Base-by-base conservation (phyloP, 1,140 invertebrate species). In the Antheraea pernyi region DNA sequence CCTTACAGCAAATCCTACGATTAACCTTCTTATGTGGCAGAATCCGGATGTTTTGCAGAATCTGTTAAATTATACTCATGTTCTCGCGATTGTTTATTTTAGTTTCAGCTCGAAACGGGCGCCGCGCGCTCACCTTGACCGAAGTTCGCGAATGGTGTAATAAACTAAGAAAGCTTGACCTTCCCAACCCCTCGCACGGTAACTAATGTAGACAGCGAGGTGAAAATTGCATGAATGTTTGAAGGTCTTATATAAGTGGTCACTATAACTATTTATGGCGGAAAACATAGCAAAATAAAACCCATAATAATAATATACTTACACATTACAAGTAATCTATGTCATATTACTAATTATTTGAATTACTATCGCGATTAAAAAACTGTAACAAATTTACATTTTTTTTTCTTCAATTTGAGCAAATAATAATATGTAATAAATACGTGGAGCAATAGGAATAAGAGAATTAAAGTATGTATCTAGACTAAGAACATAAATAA, bases 41-140 rank as follows among this genome's bases (percentile, higher is more conserved):
- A 60, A 80, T 79, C 72, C 70, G 67, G 65, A 82, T 73, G 72
- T 30, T 72, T 70, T 73, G 70, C 79, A 85, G 76, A 82, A 80
- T 75, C 36, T 78, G 46, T 53, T 53, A 61, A 84, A 80, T 85
- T 77, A 85, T 83, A 82, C 22, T 30, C 71, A 82, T 69, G 71
- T 79, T 80, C 79, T 72, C 65, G 66, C 53, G 63, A 73, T 75
- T 81, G 77, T 88, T 85, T 90, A 84, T 85, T 85, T 88, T 83
- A 73, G 70, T 71, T 61, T 53, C 76, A 72, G 82, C 80, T 79
- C 76, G 74, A 69, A 71, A 67, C 76, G 76, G 85, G 82, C 85
- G 86, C 83, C 80, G 71, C 65, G 71, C 65, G 66, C 67, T 85
- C 79, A 85, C 88, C 86, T 91, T 91, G 88, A 88, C 88, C 84